Evolutionary conservation across 2,113 vertebrate species (phyloP).

Genomic region (Neogale vison): DNA sequence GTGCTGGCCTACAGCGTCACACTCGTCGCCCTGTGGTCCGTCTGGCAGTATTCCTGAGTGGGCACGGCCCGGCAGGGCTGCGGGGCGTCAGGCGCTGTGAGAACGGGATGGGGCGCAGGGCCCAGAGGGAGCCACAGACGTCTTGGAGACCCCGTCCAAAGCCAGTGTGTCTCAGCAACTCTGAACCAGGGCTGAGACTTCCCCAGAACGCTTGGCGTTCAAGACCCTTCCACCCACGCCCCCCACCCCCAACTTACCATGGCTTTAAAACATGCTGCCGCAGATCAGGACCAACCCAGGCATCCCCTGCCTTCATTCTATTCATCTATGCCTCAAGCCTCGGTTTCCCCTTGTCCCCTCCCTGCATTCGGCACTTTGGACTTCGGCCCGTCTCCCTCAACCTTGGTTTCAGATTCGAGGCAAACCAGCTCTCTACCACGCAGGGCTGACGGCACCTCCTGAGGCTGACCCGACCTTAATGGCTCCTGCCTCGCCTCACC

Average conservation of each 20-base stretch:
- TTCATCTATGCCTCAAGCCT: not conserved
- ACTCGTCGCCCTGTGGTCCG: constrained; percentile 93
- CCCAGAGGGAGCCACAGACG: not conserved
- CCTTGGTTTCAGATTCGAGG: not conserved
- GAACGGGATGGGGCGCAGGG: not conserved
- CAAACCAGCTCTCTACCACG: not conserved
- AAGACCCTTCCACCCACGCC: not conserved
- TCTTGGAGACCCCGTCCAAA: not conserved
- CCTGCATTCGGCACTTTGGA: not conserved
- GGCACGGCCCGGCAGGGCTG: accelerated
- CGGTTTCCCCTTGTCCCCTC: not conserved
- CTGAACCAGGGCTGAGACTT: not conserved
- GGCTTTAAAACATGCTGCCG: not conserved
- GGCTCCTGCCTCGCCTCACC: not conserved
- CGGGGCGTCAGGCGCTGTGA: accelerated
- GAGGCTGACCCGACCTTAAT: not conserved
- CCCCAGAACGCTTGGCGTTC: not conserved
- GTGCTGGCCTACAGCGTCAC: constrained; percentile 93
- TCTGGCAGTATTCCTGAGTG: constrained; percentile 92
- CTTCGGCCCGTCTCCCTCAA: not conserved
- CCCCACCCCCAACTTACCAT: accelerated
- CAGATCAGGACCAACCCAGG: not conserved
- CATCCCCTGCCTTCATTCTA: not conserved
- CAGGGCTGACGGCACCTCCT: not conserved
- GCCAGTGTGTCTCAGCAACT: not conserved